Evolutionary conservation across 1,140 invertebrate species (phyloP), one percentile per base, ranked within the genome.

Genomic region (Maniola jurtina): DNA sequence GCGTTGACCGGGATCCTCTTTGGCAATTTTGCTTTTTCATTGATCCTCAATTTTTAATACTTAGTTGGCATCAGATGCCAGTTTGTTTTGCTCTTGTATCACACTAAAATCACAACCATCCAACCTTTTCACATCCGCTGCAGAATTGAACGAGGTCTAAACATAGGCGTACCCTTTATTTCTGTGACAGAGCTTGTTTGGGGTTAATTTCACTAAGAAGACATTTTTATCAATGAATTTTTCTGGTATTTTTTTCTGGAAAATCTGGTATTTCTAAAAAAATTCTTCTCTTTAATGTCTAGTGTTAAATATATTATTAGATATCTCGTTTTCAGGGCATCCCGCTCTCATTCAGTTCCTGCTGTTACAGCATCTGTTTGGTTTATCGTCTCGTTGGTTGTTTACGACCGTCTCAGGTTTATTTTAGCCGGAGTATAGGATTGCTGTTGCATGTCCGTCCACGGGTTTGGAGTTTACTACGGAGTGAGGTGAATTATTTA

Each of bases 321-420:
- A 35, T 56, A 14, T 34, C 35, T 64, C 38, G 4, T 11, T 59
- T 58, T 54, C 62, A 65, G 66, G 58, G 63, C 62, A 66, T 66
- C 61, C 42, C 61, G 54, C 64, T 76, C 57, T 38, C 64, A 61
- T 70, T 56, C 64, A 63, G 64, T 64, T 73, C 63, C 67, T 69
- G 59, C 56, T 65, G 68, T 79, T 72, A 73, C 70, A 63, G 63
- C 73, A 72, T 76, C 57, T 73, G 71, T 63, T 68, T 68, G 68
- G 42, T 72, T 76, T 77, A 77, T 68, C 64, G 67, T 68, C 59
- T 63, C 68, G 62, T 38, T 63, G 66, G 66, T 62, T 70, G 67
- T 79, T 79, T 74, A 79, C 65, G 74, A 74, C 15, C 68, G 64
- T 64, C 55, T 59, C 55, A 54, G 66, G 68, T 70, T 79, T 76